These are phyloP conservation scores for Drosophila dunni DNA, from an alignment of 1,140 invertebrate species.

Conservation along the genomic window DNA sequence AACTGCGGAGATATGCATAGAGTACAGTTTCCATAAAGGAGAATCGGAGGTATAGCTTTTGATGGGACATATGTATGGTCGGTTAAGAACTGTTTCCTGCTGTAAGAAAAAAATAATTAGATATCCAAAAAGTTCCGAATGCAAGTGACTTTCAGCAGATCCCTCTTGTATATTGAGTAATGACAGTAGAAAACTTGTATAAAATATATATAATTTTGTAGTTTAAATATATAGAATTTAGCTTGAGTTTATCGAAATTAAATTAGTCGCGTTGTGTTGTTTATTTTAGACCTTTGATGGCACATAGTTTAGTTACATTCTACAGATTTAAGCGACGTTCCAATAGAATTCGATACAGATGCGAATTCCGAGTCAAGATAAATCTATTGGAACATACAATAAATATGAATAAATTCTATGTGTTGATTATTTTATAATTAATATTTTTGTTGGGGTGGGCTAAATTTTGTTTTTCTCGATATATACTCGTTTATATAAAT, in stretches of 20 bases:
- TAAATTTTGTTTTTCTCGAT: slow-evolving; percentile 52
- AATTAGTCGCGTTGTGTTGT: slow-evolving; percentile 5
- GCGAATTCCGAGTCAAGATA: not conserved
- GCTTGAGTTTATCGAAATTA: slow-evolving; percentile 45
- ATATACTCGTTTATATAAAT: slow-evolving; percentile 33
- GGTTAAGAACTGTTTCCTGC: slow-evolving; percentile 20
- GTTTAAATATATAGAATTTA: slow-evolving; percentile 48
- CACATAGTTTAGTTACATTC: slow-evolving; percentile 40
- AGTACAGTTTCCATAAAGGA: slow-evolving; percentile 32
- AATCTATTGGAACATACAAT: slow-evolving; percentile 31
- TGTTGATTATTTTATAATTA: no score
- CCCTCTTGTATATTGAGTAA: slow-evolving; percentile 25
- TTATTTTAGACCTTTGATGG: slow-evolving; percentile 42
- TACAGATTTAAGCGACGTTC: slow-evolving; percentile 12
- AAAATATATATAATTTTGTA: slow-evolving; percentile 52
- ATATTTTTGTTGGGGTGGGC: slow-evolving; percentile 58
- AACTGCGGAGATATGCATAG: slow-evolving; percentile 39
- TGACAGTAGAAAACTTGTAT: slow-evolving; percentile 54
- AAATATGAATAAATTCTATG: slow-evolving; percentile 35
- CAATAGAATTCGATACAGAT: slow-evolving; percentile 19
- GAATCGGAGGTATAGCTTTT: slow-evolving; percentile 66
- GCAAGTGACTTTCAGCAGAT: slow-evolving; percentile 26
- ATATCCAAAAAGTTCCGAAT: slow-evolving; percentile 21
- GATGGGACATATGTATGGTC: slow-evolving; percentile 67
- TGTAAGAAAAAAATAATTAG: slow-evolving; percentile 22